phyloP scores from a whole-genome alignment of 2,888 invertebrate genomes.

The Alsophila aescularia region DNA sequence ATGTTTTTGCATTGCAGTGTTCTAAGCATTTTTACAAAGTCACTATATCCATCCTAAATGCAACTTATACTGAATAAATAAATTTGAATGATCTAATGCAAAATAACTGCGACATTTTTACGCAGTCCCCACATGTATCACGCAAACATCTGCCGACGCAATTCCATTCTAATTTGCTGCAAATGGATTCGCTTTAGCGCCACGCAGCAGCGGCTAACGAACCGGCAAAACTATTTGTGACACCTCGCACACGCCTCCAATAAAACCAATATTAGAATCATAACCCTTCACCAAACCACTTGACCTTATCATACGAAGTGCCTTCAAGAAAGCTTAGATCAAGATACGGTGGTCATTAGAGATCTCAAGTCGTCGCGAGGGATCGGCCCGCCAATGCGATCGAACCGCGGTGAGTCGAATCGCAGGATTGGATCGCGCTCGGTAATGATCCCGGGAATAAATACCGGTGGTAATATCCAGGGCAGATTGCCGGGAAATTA shows the following conservation, averaged over 20 bases:
- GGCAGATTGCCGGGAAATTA: conserved; percentile 59
- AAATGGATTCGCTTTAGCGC: conserved; percentile 35
- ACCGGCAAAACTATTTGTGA: conserved; percentile 69
- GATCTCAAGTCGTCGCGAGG: conserved; percentile 61
- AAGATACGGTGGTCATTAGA: conserved; percentile 46
- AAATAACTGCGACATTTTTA: not conserved
- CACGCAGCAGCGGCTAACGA: conserved; percentile 46
- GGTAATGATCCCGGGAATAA: conserved; percentile 73
- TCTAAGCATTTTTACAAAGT: too few relatives aligned
- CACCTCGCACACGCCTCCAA: conserved; percentile 63
- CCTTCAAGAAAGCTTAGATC: conserved; percentile 29
- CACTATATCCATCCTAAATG: too few relatives aligned
- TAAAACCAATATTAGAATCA: conserved; percentile 67
- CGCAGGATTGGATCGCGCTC: conserved; percentile 65
- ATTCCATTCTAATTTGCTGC: conserved; percentile 40
- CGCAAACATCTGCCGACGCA: conserved; percentile 28
- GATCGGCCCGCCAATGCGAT: conserved; percentile 66
- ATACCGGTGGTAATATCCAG: conserved; percentile 64
- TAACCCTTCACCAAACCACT: conserved; percentile 29
- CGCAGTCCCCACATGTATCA: not conserved
- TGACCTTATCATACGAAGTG: conserved; percentile 12
- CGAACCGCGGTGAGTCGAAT: conserved; percentile 48
- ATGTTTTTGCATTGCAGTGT: too few relatives aligned
- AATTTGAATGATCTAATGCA: not conserved
- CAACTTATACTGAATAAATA: not conserved